Evolutionary conservation across 2,888 invertebrate species (phyloP).

Genomic region (Venusia cambrica): DNA sequence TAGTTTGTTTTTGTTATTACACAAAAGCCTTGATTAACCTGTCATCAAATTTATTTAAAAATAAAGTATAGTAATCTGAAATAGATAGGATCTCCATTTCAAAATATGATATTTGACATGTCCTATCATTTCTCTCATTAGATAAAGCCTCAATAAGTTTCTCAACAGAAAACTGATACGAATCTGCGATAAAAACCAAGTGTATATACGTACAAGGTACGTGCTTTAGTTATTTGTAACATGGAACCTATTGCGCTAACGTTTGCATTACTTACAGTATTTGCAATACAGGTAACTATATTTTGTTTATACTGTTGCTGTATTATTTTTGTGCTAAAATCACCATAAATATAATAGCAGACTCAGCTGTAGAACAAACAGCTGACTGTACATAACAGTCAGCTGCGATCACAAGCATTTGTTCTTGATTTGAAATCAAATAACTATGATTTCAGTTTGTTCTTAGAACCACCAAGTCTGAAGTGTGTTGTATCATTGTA

Average conservation of each 20-base stretch:
- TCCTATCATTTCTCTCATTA: not conserved
- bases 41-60: too few species aligned
- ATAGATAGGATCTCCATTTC: constrained; percentile 1
- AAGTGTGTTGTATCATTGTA: too few species aligned
- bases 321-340: not conserved
- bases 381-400: too few species aligned
- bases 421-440: too few species aligned
- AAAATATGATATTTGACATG: constrained; percentile 3
- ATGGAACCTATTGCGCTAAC: constrained; percentile 7
- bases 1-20: too few species aligned
- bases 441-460: too few species aligned
- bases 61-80: too few species aligned
- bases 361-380: too few species aligned
- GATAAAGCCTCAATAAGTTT: not conserved
- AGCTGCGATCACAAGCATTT: too few species aligned
- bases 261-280: not conserved
- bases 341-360: too few species aligned
- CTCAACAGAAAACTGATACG: constrained; percentile 5
- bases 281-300: constrained; percentile 11
- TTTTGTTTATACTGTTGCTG: not conserved
- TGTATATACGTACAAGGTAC: constrained; percentile 2
- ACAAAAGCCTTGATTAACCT: too few species aligned
- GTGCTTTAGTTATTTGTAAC: constrained; percentile 6
- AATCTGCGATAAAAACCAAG: not conserved
- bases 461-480: too few species aligned